Percentiles rank a stretch among this genome's conserved stretches.
phyloP scores from a whole-genome alignment of 2,113 vertebrate species.

The Epinephelus cyanopodus region DNA sequence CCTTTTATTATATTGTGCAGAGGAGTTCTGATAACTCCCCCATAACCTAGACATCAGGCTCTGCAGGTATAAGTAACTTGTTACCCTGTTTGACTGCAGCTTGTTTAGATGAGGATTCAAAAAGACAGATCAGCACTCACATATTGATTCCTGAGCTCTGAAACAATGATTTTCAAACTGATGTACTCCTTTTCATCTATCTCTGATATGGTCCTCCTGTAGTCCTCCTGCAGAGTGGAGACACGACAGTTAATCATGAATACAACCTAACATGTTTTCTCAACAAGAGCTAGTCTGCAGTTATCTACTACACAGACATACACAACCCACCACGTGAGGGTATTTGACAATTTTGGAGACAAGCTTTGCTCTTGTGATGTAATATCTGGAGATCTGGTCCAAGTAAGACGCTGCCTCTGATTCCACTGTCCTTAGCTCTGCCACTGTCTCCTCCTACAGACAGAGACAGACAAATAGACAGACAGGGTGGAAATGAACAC shows the following conservation, averaged over 20 bases:
- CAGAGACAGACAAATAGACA: background rate
- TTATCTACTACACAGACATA: too few species aligned
- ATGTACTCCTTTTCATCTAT: conserved; percentile 13
- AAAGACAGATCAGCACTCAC: background rate
- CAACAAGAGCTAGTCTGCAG: background rate
- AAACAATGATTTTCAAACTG: conserved; percentile 20
- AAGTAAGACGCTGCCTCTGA: conserved; percentile 93
- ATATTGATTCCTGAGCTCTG: conserved; percentile 10
- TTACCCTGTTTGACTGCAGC: background rate
- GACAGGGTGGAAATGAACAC: background rate
- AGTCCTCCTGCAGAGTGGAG: conserved; percentile 1
- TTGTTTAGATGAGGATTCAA: background rate
- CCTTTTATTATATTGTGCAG: background rate
- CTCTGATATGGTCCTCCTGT: conserved; percentile 16
- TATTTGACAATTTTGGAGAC: conserved; percentile 97
- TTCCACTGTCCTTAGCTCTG: conserved; percentile 93
- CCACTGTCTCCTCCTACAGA: conserved; percentile 92
- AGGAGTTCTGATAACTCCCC: too few species aligned
- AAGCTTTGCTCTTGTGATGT: conserved; percentile 94
- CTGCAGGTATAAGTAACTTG: background rate
- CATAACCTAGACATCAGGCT: too few species aligned
- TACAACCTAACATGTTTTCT: background rate
- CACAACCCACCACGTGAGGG: conserved; percentile 92
- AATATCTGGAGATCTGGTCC: conserved; percentile 97
- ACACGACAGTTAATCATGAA: background rate